Percentiles rank a stretch among this genome's conserved stretches.
Evolutionary conservation across 2,113 vertebrate genomes (phyloP).

Genomic region (Mystacornis crossleyi): DNA sequence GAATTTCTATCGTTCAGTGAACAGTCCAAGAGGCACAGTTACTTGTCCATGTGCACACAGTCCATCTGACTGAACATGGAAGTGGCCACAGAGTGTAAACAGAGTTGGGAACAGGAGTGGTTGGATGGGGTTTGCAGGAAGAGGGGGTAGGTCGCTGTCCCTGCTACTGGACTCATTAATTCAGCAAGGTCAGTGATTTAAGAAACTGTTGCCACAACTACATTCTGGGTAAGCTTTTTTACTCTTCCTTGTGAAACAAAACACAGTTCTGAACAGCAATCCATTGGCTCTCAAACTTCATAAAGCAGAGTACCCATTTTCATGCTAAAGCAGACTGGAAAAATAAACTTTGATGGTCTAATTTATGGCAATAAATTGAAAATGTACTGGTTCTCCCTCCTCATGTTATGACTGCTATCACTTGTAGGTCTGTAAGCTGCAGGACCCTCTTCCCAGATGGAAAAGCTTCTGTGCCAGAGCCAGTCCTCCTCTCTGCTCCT

Average conservation of each 20-base stretch:
- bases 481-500: not conserved
- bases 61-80: not conserved
- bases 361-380: not conserved
- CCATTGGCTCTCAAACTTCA: not conserved
- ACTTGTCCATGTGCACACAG: fast-evolving
- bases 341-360: not conserved
- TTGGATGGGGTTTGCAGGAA: not conserved
- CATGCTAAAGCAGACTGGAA: not conserved
- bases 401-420: not conserved
- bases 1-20: fast-evolving
- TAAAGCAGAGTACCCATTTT: not conserved
- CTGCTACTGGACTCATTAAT: not conserved
- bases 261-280: not conserved
- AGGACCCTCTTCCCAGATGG: not conserved
- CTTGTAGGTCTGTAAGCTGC: not conserved
- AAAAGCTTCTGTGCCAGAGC: not conserved
- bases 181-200: not conserved
- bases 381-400: not conserved
- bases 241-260: not conserved
- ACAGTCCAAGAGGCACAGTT: not conserved
- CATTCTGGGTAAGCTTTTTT: not conserved
- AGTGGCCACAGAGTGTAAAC: fast-evolving
- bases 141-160: fast-evolving
- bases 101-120: not conserved
- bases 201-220: not conserved